These are phyloP conservation scores for Pandemis heparana DNA, from an alignment of 2,888 invertebrate species.

Conservation along the genomic window DNA sequence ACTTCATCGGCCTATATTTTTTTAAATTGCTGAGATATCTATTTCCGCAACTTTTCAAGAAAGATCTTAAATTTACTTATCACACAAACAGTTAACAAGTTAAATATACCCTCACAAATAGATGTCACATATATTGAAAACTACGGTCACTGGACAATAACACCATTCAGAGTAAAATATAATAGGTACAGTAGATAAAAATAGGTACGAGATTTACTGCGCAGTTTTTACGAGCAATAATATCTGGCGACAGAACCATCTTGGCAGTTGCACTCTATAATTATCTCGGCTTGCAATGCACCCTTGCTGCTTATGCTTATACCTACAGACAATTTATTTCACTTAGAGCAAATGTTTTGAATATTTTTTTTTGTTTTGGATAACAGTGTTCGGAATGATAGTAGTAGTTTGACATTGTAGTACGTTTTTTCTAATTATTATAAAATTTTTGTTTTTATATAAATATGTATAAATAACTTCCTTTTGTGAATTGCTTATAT, in stretches of 20 bases:
- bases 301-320: not conserved
- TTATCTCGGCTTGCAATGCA: not conserved
- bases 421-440: no score
- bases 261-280: not conserved
- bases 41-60: not conserved
- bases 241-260: not conserved
- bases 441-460: no score
- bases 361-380: not conserved
- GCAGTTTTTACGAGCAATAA: not conserved
- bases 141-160: no score
- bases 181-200: not conserved
- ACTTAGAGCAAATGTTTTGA: not conserved
- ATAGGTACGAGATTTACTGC: not conserved
- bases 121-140: not conserved
- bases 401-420: no score
- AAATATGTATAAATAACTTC: no score
- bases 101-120: not conserved
- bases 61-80: not conserved
- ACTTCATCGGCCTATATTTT: not conserved
- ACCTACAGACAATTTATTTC: not conserved
- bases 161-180: not conserved
- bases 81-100: not conserved
- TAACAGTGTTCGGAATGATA: no score
- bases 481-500: no score
- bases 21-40: not conserved